Evolutionary conservation across 2,797 vertebrate species (phyloP).

Genomic region (Pampus argenteus): DNA sequence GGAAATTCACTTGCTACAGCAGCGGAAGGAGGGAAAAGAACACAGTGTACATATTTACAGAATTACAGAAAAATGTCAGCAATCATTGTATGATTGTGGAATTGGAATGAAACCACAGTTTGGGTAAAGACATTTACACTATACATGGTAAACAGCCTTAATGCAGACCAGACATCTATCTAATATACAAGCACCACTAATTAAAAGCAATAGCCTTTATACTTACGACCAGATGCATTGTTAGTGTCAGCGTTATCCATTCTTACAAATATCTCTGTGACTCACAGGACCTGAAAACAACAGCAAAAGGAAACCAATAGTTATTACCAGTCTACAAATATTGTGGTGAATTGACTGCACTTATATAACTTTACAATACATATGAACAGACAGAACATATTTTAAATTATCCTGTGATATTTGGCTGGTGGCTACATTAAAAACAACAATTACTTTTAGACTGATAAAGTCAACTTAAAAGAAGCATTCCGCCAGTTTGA

Average conservation of each 20-base stretch:
- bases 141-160: background rate
- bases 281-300: constrained; percentile 40
- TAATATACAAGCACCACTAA: background rate
- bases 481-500: background rate
- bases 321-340: background rate
- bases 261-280: constrained; percentile 7
- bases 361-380: no score
- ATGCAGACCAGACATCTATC: background rate
- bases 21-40: no score
- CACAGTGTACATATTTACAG: no score
- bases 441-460: background rate
- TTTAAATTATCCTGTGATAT: background rate
- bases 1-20: no score
- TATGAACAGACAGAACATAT: background rate
- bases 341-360: no score
- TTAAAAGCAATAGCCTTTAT: background rate
- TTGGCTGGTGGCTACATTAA: background rate
- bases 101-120: background rate
- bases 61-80: no score
- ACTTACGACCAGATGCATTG: constrained; percentile 58
- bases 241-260: constrained; percentile 56
- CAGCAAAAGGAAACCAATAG: background rate
- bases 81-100: background rate
- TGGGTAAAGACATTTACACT: background rate
- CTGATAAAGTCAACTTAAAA: background rate